Evolutionary conservation across 2,888 invertebrate genomes (phyloP), one percentile per base, ranked within the genome.

Genomic region (Callinectes sapidus): DNA sequence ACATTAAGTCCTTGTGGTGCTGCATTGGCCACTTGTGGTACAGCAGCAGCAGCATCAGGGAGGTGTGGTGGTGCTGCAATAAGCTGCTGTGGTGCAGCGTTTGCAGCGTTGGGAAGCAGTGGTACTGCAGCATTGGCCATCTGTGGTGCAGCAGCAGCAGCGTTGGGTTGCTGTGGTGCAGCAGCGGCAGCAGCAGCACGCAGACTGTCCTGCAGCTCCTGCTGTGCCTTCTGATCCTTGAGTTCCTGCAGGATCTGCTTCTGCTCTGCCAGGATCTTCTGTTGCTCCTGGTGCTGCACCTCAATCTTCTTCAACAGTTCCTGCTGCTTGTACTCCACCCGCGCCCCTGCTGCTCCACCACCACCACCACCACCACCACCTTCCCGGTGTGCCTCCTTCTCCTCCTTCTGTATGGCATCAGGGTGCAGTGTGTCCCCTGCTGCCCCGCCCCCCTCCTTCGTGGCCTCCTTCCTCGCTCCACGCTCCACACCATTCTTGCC

Each of bases 181-280:
- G 55, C n/a, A 23, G 28, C 42, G 14, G 28, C 87, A 48, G n/a
- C 81, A 55, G 81, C 89, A 18, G 35, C 89, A 32, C 88, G 81
- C 18, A 28, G 85, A 23, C 81, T 88, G 14, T 71, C n/a, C 8
- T 87, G 89, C 77, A 71, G 85, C 16, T 92, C 88, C 90, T 90
- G 87, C 85, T 92, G 92, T 28, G 89, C 89, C 87, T 92, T 93
- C n/a, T 92, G 93, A 54, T 94, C 91, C 66, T 94, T 93, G 48
- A 94, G 89, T 89, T 94, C 94, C 66, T 94, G 55, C 5, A 94
- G 93, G 48, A 94, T 91, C 88, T 94, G 90, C 77, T 94, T 94
- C 91, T 94, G 93, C 71, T 94, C 94, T 16, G 92, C 94, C 1
- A 94, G 88, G 71, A 94, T 91, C 61, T 93, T 77, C 89, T 94